Conservation (phyloP, 1,140 invertebrate species). For the Apis dorsata region DNA sequence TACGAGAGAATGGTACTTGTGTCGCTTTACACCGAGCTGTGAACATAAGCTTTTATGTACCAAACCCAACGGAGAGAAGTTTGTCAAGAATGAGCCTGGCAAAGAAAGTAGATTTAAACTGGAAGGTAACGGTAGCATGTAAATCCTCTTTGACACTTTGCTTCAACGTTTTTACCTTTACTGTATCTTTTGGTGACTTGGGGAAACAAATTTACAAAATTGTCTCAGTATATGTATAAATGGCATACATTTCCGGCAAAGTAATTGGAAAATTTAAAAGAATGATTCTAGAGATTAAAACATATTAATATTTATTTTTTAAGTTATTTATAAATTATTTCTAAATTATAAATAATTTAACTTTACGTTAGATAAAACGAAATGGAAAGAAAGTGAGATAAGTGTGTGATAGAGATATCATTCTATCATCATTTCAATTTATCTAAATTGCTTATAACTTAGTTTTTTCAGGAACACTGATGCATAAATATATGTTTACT, state of each 20-base stretch:
- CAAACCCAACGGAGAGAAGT: not conserved
- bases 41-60: slow-evolving; percentile 21
- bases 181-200: not conserved
- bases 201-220: not conserved
- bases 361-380: too few species aligned
- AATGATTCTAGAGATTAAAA: too few species aligned
- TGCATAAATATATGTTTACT: too few species aligned
- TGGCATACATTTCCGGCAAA: not conserved
- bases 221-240: not conserved
- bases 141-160: slow-evolving; percentile 42
- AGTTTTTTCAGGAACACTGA: too few species aligned
- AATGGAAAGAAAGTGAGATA: too few species aligned
- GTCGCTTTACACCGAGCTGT: slow-evolving; percentile 28
- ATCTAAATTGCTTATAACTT: too few species aligned
- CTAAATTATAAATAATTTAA: too few species aligned
- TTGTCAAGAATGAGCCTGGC: slow-evolving; percentile 28
- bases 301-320: too few species aligned
- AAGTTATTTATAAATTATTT: too few species aligned
- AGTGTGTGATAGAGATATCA: too few species aligned
- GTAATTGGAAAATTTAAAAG: too few species aligned
- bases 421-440: too few species aligned
- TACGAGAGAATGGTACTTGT: slow-evolving; percentile 8
- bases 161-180: not conserved
- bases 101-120: slow-evolving; percentile 48
- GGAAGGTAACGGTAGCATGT: slow-evolving; percentile 20